phyloP scores from a whole-genome alignment of 2,797 vertebrate genomes.

The Simalia tracyae region DNA sequence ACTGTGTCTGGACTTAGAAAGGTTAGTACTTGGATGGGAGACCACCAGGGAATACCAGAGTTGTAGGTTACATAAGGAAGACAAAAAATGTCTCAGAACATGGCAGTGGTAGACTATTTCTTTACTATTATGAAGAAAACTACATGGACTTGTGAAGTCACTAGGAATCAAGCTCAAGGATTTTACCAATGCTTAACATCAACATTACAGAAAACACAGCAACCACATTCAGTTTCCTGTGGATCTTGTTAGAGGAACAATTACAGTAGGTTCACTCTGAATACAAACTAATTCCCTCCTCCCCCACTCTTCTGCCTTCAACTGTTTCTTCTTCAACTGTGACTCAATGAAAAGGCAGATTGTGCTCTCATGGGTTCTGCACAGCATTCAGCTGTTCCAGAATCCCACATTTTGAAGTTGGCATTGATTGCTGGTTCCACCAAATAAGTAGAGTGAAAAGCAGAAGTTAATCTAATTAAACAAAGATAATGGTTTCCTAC shows the following conservation, averaged over 20 bases:
- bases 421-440: background rate
- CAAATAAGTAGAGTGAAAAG: constrained; percentile 5
- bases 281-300: background rate
- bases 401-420: background rate
- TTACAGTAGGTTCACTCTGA: background rate
- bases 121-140: background rate
- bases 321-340: background rate
- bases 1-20: background rate
- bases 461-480: background rate
- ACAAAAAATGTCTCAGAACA: background rate
- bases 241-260: background rate
- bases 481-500: background rate
- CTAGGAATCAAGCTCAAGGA: background rate
- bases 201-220: background rate
- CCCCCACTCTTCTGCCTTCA: background rate
- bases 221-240: background rate
- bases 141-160: background rate
- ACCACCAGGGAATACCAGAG: background rate
- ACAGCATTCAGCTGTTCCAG: background rate
- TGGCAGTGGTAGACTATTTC: background rate
- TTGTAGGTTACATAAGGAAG: background rate
- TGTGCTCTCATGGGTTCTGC: background rate
- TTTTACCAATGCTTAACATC: background rate
- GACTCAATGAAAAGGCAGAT: background rate
- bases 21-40: background rate